These are phyloP conservation scores for Probosciger aterrimus DNA, from an alignment of 2,113 vertebrate species.

Conservation along the genomic window DNA sequence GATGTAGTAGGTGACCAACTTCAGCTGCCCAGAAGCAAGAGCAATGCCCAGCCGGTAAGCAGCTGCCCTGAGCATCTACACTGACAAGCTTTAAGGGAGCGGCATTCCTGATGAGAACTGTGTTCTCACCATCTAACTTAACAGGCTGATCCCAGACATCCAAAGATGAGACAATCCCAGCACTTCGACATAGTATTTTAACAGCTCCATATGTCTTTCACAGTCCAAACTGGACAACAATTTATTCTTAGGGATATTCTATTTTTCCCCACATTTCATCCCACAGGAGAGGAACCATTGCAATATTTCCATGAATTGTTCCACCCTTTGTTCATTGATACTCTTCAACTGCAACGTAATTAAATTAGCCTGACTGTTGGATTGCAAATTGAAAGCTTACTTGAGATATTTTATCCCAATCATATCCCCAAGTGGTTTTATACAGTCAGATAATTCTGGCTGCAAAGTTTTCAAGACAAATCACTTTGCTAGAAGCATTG, in stretches of 20 bases:
- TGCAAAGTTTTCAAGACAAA: conserved; percentile 4
- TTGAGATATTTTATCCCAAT: not conserved
- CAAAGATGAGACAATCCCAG: not conserved
- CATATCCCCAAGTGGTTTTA: not conserved
- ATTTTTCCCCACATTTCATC: not conserved
- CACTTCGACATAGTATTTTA: not conserved
- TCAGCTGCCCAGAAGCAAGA: not conserved
- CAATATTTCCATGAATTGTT: not conserved
- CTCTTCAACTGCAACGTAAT: not conserved
- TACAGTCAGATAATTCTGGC: not conserved
- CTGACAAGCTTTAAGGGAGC: not conserved
- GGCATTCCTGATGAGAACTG: not conserved
- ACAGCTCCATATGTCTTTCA: not conserved
- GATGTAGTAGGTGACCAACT: not conserved
- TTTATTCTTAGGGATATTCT: not conserved
- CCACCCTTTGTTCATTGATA: not conserved
- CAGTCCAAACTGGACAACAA: not conserved
- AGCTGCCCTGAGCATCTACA: fast-evolving
- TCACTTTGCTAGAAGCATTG: not conserved
- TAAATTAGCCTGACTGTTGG: not conserved
- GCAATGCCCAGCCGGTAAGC: not conserved
- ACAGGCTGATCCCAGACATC: not conserved
- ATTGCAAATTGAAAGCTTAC: not conserved
- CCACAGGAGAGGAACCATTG: not conserved
- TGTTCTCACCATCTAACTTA: not conserved